Evolutionary conservation across 1,140 invertebrate species (phyloP).

Genomic region (Melitaea cinxia): DNA sequence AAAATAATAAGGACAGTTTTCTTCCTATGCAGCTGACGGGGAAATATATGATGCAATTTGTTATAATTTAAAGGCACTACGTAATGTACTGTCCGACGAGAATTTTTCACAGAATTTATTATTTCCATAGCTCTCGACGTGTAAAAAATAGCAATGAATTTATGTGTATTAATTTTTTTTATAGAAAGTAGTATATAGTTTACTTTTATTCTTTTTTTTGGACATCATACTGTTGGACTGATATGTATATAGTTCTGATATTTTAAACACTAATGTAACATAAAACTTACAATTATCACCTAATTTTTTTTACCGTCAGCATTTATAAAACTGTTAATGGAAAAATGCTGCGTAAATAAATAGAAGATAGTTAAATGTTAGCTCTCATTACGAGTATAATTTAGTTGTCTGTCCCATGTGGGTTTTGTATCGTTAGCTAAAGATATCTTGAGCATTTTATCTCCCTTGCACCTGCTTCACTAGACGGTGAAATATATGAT

Average conservation of each 20-base stretch:
- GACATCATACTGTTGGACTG: too few species aligned
- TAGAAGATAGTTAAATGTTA: background rate
- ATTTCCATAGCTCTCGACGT: slow-evolving; percentile 8
- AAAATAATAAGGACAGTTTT: slow-evolving; percentile 12
- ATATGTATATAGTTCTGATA: too few species aligned
- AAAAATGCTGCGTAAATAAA: background rate
- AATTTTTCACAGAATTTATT: slow-evolving; percentile 33
- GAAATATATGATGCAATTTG: slow-evolving; percentile 50
- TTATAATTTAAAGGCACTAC: slow-evolving; percentile 34
- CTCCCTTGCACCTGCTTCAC: background rate
- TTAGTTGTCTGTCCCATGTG: background rate
- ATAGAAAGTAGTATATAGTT: too few species aligned
- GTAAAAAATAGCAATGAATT: too few species aligned
- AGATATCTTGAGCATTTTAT: slow-evolving; percentile 6
- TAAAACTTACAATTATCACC: too few species aligned
- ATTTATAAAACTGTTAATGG: background rate
- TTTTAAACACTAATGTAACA: too few species aligned
- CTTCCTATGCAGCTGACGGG: slow-evolving; percentile 27
- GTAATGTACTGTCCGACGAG: slow-evolving; percentile 22
- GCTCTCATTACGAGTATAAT: background rate
- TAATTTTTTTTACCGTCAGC: background rate
- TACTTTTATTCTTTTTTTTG: too few species aligned
- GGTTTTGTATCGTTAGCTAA: slow-evolving; percentile 3
- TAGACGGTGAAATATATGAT: slow-evolving; percentile 50
- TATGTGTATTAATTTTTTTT: too few species aligned